A percentile compares a stretch with the other conserved stretches of the same genome.
These are phyloP conservation scores for Diorhabda elongata DNA, from an alignment of 1,140 invertebrate species.

Conservation along the genomic window DNA sequence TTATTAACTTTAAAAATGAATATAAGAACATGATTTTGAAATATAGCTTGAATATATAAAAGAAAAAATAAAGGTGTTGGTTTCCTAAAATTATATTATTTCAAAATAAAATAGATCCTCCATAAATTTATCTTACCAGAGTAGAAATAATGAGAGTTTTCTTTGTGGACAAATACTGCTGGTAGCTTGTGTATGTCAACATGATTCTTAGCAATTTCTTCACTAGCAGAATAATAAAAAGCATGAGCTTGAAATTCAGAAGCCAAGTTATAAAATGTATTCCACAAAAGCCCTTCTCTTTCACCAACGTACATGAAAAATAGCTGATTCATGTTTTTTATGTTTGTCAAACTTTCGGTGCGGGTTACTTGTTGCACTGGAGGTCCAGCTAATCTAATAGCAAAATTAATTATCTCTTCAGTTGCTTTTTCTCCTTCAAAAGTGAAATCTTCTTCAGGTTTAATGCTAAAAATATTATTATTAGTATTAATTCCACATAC, in stretches of 20 bases:
- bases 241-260: conserved; percentile 74
- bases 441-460: conserved; percentile 73
- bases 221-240: conserved; percentile 79
- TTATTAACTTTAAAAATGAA: background rate
- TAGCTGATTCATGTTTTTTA: conserved; percentile 70
- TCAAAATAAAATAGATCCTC: background rate
- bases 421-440: conserved; percentile 87
- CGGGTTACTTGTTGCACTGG: conserved; percentile 76
- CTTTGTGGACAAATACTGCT: conserved; percentile 82
- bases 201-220: conserved; percentile 64
- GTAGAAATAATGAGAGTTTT: conserved; percentile 68
- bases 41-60: background rate
- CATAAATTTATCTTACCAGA: conserved; percentile 51
- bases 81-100: background rate
- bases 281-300: conserved; percentile 70
- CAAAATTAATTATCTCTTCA: conserved; percentile 93
- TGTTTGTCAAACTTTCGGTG: conserved; percentile 70
- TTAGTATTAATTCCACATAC: background rate
- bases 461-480: conserved; percentile 63
- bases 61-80: background rate
- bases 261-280: conserved; percentile 70
- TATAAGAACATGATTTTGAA: background rate
- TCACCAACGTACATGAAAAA: conserved; percentile 88
- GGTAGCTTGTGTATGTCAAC: conserved; percentile 62
- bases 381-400: conserved; percentile 80